Conservation (phyloP, 1,140 invertebrate genomes). For the Meteorus sp. region DNA sequence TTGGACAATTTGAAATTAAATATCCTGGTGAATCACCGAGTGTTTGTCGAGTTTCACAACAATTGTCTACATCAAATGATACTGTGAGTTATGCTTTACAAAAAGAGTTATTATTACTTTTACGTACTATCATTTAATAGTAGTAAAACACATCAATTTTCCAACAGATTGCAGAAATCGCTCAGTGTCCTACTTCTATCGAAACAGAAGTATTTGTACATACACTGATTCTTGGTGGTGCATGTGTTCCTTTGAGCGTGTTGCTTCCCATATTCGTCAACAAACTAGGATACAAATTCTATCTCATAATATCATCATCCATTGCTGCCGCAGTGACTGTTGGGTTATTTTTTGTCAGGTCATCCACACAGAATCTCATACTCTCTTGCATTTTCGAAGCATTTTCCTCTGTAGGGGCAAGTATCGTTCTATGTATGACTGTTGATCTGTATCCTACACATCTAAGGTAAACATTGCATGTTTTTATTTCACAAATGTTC, state of each 20-base stretch:
- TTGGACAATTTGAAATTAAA: constrained; percentile 60
- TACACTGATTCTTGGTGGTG: constrained; percentile 42
- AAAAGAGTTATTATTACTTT: no score
- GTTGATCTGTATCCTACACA: constrained; percentile 48
- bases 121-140: no score
- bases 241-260: constrained; percentile 43
- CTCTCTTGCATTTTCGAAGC: constrained; percentile 46
- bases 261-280: constrained; percentile 40
- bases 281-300: constrained; percentile 42
- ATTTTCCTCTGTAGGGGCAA: constrained; percentile 35
- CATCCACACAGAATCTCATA: constrained; percentile 48
- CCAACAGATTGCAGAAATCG: background rate
- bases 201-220: constrained; percentile 38
- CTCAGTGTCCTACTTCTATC: constrained; percentile 23
- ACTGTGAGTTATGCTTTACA: no score
- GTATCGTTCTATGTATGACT: constrained; percentile 37
- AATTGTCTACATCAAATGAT: background rate
- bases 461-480: constrained; percentile 35
- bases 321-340: constrained; percentile 42
- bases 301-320: constrained; percentile 44
- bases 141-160: no score
- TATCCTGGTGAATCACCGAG: constrained; percentile 58
- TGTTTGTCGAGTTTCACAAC: constrained; percentile 62
- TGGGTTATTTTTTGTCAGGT: constrained; percentile 49
- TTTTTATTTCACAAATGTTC: constrained; percentile 6